Base-by-base conservation (phyloP, 2,797 vertebrate species). In the Sebastes matsubarae region DNA sequence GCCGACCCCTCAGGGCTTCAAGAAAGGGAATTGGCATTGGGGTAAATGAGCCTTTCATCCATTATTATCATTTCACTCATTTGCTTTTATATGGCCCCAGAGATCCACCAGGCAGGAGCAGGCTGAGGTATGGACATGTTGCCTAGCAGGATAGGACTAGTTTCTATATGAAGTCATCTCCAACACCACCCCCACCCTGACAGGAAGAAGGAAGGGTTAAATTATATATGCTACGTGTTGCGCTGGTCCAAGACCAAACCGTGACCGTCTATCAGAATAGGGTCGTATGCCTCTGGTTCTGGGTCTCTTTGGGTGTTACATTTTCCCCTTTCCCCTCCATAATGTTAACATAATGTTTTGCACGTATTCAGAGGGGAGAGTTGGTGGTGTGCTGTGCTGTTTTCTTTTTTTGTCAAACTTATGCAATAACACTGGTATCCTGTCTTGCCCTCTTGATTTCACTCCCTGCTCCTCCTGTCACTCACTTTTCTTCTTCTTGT, bases 11-110 rank as follows among this genome's bases (percentile, higher is more conserved):
- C 96, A 96, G 94, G 96, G 95, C 94, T 96, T 96, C 96, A 96
- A 92, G 95, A 96, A 96, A 96, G 95, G 95, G 94, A 96, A 95
- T 96, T 96, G 95, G 96, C 95, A 96, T 92, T 96, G 96, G 96
- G 96, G 96, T 96, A 96, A 96, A 95, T 94, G 89, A 93, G 92
- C 88, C 93, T 95, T 96, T 94, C 88, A 94, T 95, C 91, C 88
- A 93, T 95, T 89, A 89, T 90, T 90, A 89, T 89, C 90, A 90
- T 87, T 89, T 91, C 74, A 87, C 78, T 87, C 83, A 82, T 93
- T 91, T 89, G 86, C 77, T n/a, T 90, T 91, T 82, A 87, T 86
- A 65, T 68, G 91, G 82, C 91, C 92, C 86, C 86, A 87, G 92
- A 93, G 92, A 92, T 92, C 86, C 87, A 92, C 59, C 82, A 85